These are phyloP conservation scores for Heliconius hermathena DNA, from an alignment of 1,140 invertebrate genomes.

Conservation along the genomic window DNA sequence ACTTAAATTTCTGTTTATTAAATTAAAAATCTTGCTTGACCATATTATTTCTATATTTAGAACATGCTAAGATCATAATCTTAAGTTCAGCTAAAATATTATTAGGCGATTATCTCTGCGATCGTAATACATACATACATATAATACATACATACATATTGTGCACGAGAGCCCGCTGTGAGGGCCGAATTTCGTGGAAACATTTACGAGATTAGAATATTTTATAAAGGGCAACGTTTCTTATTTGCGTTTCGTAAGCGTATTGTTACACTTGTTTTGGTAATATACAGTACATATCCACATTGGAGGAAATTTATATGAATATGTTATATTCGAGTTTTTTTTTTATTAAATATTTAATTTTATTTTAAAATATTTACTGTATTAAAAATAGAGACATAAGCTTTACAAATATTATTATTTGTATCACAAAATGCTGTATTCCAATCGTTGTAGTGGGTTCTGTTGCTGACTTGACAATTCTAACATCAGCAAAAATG, in stretches of 20 bases:
- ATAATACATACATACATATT: background rate
- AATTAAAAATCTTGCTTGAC: background rate
- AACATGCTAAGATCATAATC: constrained; percentile 8
- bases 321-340: too few relatives aligned
- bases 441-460: too few relatives aligned
- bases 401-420: too few relatives aligned
- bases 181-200: constrained; percentile 20
- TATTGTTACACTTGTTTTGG: background rate
- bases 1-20: background rate
- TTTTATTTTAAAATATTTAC: too few relatives aligned
- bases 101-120: background rate
- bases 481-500: too few relatives aligned
- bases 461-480: too few relatives aligned
- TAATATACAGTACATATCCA: background rate
- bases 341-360: too few relatives aligned
- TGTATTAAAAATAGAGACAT: too few relatives aligned
- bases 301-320: background rate
- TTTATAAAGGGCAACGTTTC: constrained; percentile 22
- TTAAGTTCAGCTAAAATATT: background rate
- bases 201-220: constrained; percentile 27
- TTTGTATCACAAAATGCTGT: too few relatives aligned
- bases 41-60: background rate
- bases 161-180: constrained; percentile 6
- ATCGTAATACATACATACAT: background rate
- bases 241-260: background rate